Conservation (phyloP, 2,113 vertebrate genomes). For the Beaufortia kweichowensis region DNA sequence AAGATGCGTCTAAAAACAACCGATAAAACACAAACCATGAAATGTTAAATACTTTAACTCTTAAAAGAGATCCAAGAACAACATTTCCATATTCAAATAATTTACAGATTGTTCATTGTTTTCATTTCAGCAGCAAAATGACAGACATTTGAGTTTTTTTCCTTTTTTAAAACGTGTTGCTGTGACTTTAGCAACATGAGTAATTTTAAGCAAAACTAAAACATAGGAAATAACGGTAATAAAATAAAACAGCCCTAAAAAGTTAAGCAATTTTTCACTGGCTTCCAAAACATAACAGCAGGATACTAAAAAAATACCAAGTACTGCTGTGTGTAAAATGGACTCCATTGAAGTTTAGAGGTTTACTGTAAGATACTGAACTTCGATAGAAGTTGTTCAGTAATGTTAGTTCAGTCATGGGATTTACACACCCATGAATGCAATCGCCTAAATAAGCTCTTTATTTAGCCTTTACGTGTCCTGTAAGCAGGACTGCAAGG, state of each 20-base stretch:
- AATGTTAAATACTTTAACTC: constrained; percentile 88
- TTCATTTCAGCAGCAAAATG: constrained; percentile 53
- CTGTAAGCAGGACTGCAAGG: constrained; percentile 24
- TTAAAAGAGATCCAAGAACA: constrained; percentile 74
- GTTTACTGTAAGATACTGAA: not conserved
- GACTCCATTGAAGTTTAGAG: not conserved
- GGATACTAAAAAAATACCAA: not conserved
- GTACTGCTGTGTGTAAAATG: constrained; percentile 22
- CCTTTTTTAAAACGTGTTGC: constrained; percentile 26
- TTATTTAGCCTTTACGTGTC: not conserved
- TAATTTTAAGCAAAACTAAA: constrained; percentile 44
- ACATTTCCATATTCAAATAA: constrained; percentile 81
- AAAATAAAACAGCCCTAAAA: constrained; percentile 13
- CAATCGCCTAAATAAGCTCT: not conserved
- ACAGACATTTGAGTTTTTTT: constrained; percentile 35
- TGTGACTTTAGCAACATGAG: constrained; percentile 22
- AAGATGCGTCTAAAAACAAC: constrained; percentile 75
- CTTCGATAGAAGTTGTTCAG: not conserved
- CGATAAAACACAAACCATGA: constrained; percentile 85
- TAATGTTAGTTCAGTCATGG: not conserved
- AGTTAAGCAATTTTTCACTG: constrained; percentile 25
- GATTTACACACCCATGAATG: not conserved
- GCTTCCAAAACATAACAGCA: constrained; percentile 37
- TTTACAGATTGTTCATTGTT: constrained; percentile 74
- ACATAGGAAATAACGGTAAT: constrained; percentile 23